A percentile compares a stretch with the other conserved stretches of the same genome.
Conservation (phyloP, 2,113 vertebrate species). For the Ploceus nigricollis region DNA sequence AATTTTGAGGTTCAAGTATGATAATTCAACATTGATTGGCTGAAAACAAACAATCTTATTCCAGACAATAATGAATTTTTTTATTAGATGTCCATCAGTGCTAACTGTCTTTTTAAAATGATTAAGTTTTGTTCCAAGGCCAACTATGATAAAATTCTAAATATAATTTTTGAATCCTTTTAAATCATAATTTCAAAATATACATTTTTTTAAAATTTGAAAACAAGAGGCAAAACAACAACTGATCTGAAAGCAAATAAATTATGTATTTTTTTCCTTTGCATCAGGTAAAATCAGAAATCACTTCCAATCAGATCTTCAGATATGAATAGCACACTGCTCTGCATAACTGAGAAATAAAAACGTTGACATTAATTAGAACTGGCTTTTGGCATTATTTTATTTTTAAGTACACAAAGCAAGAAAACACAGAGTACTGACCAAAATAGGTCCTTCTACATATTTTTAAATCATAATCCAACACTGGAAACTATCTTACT, state of each 20-base stretch:
- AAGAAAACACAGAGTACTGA: not conserved
- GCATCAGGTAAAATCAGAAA: slow-evolving; percentile 5
- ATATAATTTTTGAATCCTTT: not conserved
- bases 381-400: not conserved
- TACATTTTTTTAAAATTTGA: not conserved
- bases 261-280: not conserved
- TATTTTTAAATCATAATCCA: not conserved
- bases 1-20: slow-evolving; percentile 1
- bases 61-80: not conserved
- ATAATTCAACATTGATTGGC: not conserved
- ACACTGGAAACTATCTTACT: not conserved
- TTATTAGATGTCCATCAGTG: not conserved
- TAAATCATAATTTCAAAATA: not conserved
- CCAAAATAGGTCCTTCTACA: not conserved
- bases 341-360: not conserved
- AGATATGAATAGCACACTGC: not conserved
- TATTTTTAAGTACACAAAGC: not conserved
- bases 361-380: not conserved
- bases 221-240: not conserved
- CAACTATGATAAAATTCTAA: not conserved
- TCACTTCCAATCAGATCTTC: not conserved
- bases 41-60: not conserved
- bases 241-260: not conserved
- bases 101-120: not conserved
- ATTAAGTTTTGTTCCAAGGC: not conserved